These are phyloP conservation scores for Paratrypauchen microcephalus DNA, from an alignment of 2,797 vertebrate species.

Conservation along the genomic window DNA sequence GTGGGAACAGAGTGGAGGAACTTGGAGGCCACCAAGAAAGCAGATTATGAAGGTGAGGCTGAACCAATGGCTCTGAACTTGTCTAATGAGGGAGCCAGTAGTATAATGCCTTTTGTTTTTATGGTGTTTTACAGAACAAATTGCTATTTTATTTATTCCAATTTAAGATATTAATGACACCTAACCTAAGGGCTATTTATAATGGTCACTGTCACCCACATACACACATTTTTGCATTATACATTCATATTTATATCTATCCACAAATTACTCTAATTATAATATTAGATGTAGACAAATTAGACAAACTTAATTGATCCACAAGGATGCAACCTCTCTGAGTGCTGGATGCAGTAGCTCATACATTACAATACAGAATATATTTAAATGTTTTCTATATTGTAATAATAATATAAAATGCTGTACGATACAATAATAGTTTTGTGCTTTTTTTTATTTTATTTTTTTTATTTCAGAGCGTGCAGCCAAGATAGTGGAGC, in stretches of 20 bases:
- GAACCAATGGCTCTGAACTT: neutral
- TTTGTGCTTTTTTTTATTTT: neutral
- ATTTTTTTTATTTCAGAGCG: constrained; percentile 84
- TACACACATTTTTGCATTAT: no score
- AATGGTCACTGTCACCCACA: no score
- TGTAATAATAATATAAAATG: neutral
- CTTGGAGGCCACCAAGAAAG: constrained; percentile 93
- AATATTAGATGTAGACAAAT: no score
- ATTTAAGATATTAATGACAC: neutral
- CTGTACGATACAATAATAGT: no score
- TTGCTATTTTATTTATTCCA: neutral
- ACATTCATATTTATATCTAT: no score
- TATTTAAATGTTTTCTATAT: no score
- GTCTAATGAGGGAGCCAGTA: neutral
- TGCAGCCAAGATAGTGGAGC: constrained; percentile 98
- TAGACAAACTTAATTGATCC: no score
- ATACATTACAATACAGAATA: no score
- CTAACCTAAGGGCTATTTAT: neutral
- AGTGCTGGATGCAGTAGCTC: no score
- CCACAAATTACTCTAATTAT: no score
- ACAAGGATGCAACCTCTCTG: no score
- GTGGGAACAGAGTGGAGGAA: constrained; percentile 99
- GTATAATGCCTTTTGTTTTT: no score
- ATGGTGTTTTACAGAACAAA: neutral
- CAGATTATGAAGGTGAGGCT: constrained; percentile 94